phyloP scores from a whole-genome alignment of 1,140 invertebrate species.

The Holcopasites calliopsidis region DNA sequence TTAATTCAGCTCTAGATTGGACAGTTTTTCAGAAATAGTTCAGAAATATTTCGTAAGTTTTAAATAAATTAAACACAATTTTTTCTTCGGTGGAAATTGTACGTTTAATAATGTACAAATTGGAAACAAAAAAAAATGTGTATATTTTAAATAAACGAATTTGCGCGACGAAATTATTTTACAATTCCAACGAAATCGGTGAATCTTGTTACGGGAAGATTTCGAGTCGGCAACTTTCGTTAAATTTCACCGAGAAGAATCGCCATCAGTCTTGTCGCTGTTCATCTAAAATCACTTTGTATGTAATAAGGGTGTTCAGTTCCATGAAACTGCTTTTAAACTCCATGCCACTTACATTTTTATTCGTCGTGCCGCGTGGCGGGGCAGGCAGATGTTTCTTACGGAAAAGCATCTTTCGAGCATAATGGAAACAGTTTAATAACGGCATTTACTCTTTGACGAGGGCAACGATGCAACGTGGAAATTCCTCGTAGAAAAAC shows the following conservation, averaged over 20 bases:
- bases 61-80: background rate
- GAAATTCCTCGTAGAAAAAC: background rate
- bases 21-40: background rate
- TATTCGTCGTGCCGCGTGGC: constrained; percentile 1
- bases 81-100: too few relatives aligned
- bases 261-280: constrained; percentile 30
- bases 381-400: constrained; percentile 11
- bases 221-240: background rate
- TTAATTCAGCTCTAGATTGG: background rate
- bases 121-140: too few relatives aligned
- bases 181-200: background rate
- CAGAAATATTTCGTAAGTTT: background rate
- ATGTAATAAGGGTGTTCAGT: constrained; percentile 32
- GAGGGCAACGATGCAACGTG: constrained; percentile 1
- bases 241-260: constrained; percentile 16
- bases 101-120: too few relatives aligned
- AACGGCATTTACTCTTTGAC: constrained; percentile 9
- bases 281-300: constrained; percentile 38
- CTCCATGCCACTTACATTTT: constrained; percentile 31
- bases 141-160: too few relatives aligned
- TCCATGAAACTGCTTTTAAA: constrained; percentile 39
- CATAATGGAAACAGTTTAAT: constrained; percentile 24
- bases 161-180: background rate
- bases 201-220: background rate
- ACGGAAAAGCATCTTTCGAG: background rate